Evolutionary conservation across 64 coral and sea anemone genomes (phyloP).

Genomic region (Stichodactyla helianthus): DNA sequence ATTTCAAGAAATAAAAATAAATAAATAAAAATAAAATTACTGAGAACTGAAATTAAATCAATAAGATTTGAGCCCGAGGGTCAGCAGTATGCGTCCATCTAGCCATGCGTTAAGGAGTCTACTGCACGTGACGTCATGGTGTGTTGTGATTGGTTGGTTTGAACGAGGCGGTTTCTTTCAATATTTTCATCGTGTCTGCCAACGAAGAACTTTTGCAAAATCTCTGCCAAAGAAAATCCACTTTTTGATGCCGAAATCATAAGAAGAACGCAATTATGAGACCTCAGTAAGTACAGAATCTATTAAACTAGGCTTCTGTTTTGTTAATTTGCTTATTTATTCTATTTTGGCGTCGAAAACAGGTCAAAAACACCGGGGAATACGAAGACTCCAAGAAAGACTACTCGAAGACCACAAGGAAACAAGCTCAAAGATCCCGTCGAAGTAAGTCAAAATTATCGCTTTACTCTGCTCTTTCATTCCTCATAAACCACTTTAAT

Average conservation of each 20-base stretch:
- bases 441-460: conserved; percentile 51
- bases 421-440: conserved; percentile 93
- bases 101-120: background rate
- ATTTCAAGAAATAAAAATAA: background rate
- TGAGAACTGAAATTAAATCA: no score
- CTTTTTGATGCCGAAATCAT: conserved; percentile 22
- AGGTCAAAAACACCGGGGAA: conserved; percentile 67
- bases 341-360: background rate
- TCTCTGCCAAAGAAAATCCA: conserved; percentile 14
- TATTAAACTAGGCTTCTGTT: background rate
- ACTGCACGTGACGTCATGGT: background rate
- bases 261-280: conserved; percentile 28
- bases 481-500: background rate
- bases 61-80: background rate
- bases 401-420: conserved; percentile 54
- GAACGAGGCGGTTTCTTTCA: conserved; percentile 96
- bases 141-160: conserved; percentile 72
- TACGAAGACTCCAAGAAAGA: conserved; percentile 79
- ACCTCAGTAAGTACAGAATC: conserved; percentile 59
- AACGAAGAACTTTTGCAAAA: conserved; percentile 5
- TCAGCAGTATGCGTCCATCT: background rate
- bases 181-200: conserved; percentile 46
- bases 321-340: background rate
- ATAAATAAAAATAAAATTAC: background rate
- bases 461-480: background rate